Evolutionary conservation across 2,888 invertebrate species (phyloP).

Genomic region (Eumerus sabulonum): DNA sequence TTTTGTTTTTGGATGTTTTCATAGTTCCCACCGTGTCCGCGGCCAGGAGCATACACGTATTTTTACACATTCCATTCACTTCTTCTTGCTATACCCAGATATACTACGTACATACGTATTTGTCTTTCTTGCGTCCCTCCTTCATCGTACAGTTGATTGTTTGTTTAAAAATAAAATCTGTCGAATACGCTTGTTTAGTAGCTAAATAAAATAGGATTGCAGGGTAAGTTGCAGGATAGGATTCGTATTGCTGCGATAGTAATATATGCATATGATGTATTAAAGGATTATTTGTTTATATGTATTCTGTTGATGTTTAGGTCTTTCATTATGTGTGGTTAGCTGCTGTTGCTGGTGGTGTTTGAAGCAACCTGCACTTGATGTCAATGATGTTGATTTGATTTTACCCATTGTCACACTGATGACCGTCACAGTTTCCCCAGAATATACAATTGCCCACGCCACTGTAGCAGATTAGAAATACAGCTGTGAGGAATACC

Average conservation of each 20-base stretch:
- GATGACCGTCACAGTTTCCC: conserved; percentile 88
- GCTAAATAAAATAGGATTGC: conserved; percentile 35
- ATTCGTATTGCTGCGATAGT: conserved; percentile 17
- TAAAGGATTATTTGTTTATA: conserved; percentile 49
- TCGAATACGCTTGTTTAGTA: conserved; percentile 41
- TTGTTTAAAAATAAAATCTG: conserved; percentile 65
- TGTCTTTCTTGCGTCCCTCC: conserved; percentile 1
- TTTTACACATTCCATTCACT: not conserved
- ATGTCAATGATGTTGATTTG: conserved; percentile 6
- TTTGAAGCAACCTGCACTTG: conserved; percentile 16
- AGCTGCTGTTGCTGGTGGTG: conserved; percentile 33
- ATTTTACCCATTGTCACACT: conserved; percentile 80
- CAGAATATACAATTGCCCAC: conserved; percentile 97
- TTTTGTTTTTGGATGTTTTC: conserved; percentile 5
- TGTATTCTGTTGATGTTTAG: too few species aligned
- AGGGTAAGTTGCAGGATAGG: too few species aligned
- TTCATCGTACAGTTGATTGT: conserved; percentile 40
- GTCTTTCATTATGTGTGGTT: conserved; percentile 3
- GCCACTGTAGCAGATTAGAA: conserved; percentile 97
- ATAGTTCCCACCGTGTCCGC: too few species aligned
- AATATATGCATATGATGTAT: conserved; percentile 25
- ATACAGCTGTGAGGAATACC: conserved; percentile 95
- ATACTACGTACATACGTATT: not conserved
- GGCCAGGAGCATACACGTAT: too few species aligned
- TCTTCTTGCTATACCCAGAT: not conserved